These are phyloP conservation scores for Crotophaga sulcirostris DNA, from an alignment of 2,113 vertebrate species.

Conservation along the genomic window DNA sequence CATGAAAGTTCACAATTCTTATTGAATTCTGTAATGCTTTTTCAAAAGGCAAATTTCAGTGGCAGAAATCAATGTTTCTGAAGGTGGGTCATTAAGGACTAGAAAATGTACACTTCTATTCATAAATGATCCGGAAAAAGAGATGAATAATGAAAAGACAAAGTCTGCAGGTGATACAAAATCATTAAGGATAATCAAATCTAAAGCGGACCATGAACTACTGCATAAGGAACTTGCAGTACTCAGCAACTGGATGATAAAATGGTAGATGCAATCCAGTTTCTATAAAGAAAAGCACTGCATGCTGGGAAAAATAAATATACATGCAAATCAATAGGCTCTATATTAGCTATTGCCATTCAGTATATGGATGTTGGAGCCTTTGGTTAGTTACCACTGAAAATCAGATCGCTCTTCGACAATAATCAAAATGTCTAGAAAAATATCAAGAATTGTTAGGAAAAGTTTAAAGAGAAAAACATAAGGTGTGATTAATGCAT, in stretches of 20 bases:
- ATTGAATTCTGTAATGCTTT: conserved; percentile 12
- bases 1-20: not conserved
- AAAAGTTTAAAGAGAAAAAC: not conserved
- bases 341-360: not conserved
- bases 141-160: conserved; percentile 56
- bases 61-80: conserved; percentile 46
- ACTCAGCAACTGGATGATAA: not conserved
- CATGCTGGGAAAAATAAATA: not conserved
- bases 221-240: not conserved
- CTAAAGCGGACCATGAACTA: not conserved
- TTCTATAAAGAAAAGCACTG: not conserved
- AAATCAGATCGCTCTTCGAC: not conserved
- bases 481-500: not conserved
- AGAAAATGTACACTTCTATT: conserved; percentile 38
- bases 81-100: conserved; percentile 33
- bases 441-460: not conserved
- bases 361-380: not conserved
- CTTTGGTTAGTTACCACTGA: not conserved
- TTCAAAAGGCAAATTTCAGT: conserved; percentile 40
- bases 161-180: conserved; percentile 31
- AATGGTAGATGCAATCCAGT: not conserved
- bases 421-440: not conserved
- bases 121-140: conserved; percentile 58
- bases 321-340: not conserved
- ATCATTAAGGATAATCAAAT: conserved; percentile 42